These are phyloP conservation scores for Remorina albescens DNA, from an alignment of 2,797 vertebrate species.

Conservation along the genomic window DNA sequence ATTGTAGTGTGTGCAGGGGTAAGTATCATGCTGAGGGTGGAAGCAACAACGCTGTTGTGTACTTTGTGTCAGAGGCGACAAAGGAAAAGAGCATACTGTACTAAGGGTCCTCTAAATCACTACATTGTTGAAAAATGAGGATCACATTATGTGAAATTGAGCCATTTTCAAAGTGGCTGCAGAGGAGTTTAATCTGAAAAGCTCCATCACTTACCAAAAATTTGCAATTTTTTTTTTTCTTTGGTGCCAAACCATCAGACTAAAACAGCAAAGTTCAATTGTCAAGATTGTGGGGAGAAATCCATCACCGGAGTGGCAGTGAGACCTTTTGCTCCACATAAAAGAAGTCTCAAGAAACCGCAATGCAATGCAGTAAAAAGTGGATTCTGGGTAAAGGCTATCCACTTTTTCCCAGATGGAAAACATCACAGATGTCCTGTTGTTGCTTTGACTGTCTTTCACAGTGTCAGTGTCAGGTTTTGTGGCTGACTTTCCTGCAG, in stretches of 20 bases:
- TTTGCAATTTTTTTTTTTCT: no score
- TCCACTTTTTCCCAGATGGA: background rate
- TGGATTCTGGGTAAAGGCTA: background rate
- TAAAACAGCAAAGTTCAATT: constrained; percentile 16
- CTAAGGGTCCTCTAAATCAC: constrained; percentile 15
- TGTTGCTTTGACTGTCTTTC: background rate
- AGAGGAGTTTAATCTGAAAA: constrained; percentile 7
- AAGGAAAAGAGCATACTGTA: background rate
- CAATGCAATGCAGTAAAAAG: background rate
- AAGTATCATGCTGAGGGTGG: constrained; percentile 32
- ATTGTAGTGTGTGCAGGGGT: constrained; percentile 24
- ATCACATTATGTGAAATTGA: constrained; percentile 10
- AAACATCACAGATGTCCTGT: background rate
- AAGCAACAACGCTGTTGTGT: background rate
- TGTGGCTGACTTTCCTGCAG: background rate
- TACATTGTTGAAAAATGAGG: constrained; percentile 19
- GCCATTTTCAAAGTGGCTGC: constrained; percentile 15
- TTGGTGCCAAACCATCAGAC: constrained; percentile 5
- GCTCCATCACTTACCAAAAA: constrained; percentile 17
- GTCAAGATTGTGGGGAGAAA: background rate
- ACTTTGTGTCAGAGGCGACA: constrained; percentile 15
- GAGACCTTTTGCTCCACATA: background rate
- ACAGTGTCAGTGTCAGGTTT: background rate
- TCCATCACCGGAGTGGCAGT: background rate
- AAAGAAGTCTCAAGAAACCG: background rate